Evolutionary conservation across 2,888 invertebrate species (phyloP).

Genomic region (Ichneumon xanthorius): DNA sequence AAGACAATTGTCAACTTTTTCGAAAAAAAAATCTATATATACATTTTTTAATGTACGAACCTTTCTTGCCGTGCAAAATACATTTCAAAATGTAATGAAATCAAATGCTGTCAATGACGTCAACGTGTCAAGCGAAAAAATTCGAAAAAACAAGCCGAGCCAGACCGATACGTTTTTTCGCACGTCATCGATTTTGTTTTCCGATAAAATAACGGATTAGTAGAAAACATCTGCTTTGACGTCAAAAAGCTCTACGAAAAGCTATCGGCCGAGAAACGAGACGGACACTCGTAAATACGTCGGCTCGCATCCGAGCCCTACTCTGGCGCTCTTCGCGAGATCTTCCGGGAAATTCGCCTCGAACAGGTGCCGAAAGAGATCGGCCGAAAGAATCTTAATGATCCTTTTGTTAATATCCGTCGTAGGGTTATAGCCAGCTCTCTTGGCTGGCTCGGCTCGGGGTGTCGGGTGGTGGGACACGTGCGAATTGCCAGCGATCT

Average conservation of each 20-base stretch:
- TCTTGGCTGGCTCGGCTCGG: background rate
- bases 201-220: background rate
- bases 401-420: slow-evolving; percentile 23
- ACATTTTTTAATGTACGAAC: too few relatives aligned
- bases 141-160: too few relatives aligned
- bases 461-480: background rate
- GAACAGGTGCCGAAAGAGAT: slow-evolving; percentile 15
- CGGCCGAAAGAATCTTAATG: slow-evolving; percentile 21
- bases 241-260: background rate
- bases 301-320: background rate
- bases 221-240: background rate
- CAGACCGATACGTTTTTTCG: background rate
- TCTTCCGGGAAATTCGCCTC: slow-evolving; percentile 1
- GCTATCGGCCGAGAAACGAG: slow-evolving; percentile 12
- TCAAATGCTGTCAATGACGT: too few relatives aligned
- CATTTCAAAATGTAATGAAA: too few relatives aligned
- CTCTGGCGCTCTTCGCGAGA: background rate
- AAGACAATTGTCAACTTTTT: too few relatives aligned
- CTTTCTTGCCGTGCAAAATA: too few relatives aligned
- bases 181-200: background rate
- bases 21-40: too few relatives aligned
- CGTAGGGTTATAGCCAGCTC: background rate
- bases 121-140: too few relatives aligned
- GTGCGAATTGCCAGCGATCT: slow-evolving; percentile 15
- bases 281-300: slow-evolving; percentile 15